Percentiles rank a stretch among this genome's conserved stretches.
phyloP scores from a whole-genome alignment of 2,113 vertebrate species.

The Odobenus rosmarus region DNA sequence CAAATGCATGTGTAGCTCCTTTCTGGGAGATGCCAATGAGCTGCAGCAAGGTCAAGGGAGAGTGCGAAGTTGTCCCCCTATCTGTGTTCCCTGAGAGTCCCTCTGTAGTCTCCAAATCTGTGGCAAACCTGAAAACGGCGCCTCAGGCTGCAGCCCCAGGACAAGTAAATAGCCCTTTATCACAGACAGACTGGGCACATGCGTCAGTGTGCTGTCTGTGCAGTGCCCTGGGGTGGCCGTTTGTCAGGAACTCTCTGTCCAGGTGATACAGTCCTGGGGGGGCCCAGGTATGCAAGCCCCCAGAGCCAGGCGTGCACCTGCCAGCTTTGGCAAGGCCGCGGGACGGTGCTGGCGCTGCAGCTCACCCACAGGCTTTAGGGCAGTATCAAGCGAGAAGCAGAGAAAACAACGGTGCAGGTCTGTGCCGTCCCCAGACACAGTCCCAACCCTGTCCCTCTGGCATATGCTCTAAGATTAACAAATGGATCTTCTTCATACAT shows the following conservation, averaged over 20 bases:
- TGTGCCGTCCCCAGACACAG: not conserved
- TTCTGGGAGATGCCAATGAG: not conserved
- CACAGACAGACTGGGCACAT: not conserved
- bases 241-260: not conserved
- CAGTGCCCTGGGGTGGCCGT: not conserved
- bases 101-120: not conserved
- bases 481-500: not conserved
- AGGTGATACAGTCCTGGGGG: not conserved
- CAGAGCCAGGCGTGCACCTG: not conserved
- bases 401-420: fast-evolving
- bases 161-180: not conserved
- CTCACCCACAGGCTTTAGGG: fast-evolving
- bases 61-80: not conserved
- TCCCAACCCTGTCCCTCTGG: not conserved
- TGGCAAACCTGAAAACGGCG: not conserved
- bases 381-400: not conserved
- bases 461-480: not conserved
- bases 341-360: not conserved
- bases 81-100: not conserved
- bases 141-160: not conserved
- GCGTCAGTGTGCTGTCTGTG: not conserved
- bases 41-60: not conserved
- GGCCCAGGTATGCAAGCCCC: not conserved
- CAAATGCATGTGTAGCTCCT: not conserved
- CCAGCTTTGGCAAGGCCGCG: not conserved